phyloP scores from a whole-genome alignment of 2,113 vertebrate species.

The Microtus ochrogaster region DNA sequence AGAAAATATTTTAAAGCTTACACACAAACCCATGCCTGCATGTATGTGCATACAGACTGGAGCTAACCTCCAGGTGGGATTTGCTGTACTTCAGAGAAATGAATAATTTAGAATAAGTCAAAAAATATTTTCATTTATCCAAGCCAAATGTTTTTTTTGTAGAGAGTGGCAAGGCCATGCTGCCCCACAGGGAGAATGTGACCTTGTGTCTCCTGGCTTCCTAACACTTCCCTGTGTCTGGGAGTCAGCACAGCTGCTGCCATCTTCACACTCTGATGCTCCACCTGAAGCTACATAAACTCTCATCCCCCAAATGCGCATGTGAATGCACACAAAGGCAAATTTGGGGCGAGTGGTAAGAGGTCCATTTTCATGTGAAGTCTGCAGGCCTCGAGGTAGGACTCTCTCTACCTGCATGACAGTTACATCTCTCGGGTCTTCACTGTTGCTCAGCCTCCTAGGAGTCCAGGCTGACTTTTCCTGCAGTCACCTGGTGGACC shows the following conservation, averaged over 20 bases:
- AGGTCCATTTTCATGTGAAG: background rate
- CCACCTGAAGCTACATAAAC: background rate
- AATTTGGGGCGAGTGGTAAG: background rate
- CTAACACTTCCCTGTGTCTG: background rate
- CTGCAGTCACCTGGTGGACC: background rate
- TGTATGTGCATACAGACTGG: too few species aligned
- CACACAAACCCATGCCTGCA: background rate
- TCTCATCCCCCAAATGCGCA: background rate
- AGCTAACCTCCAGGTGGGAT: background rate
- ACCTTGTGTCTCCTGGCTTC: background rate
- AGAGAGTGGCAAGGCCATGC: background rate
- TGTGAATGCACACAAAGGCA: background rate
- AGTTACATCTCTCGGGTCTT: background rate
- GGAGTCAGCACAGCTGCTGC: background rate
- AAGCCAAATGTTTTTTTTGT: background rate
- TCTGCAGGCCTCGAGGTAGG: background rate
- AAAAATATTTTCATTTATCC: slow-evolving; percentile 5
- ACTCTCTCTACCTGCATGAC: background rate
- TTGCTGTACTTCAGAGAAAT: background rate
- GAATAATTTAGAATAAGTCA: slow-evolving; percentile 10
- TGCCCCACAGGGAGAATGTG: background rate
- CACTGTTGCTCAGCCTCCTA: background rate
- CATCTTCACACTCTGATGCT: background rate
- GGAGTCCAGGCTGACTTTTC: background rate
- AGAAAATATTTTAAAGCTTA: background rate